phyloP scores from a whole-genome alignment of 2,797 vertebrate genomes.

The Pristis pectinata region DNA sequence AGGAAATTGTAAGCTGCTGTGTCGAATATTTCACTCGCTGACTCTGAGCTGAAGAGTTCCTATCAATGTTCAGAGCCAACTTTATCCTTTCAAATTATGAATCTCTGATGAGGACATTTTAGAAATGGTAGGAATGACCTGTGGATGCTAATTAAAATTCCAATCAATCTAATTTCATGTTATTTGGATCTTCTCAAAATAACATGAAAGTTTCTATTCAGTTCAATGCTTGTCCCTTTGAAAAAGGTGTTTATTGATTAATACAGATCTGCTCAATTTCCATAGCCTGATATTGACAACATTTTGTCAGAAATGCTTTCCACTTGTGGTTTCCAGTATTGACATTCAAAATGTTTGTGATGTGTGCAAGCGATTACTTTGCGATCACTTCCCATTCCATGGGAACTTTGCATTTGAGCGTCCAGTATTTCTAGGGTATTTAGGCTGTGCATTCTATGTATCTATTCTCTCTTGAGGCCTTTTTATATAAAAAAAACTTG shows the following conservation, averaged over 20 bases:
- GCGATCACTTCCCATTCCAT: too few relatives aligned
- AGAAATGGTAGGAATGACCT: background rate
- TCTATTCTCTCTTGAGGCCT: background rate
- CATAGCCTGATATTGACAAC: background rate
- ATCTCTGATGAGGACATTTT: background rate
- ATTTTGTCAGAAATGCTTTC: background rate
- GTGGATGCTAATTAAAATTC: background rate
- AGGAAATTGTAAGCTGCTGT: conserved; percentile 1
- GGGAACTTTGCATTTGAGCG: background rate
- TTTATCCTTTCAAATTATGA: background rate
- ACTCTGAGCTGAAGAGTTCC: background rate
- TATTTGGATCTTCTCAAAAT: background rate
- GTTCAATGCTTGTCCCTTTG: background rate
- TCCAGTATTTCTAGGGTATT: background rate
- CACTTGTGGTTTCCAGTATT: background rate
- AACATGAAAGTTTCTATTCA: background rate
- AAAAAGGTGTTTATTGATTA: background rate
- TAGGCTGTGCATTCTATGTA: background rate
- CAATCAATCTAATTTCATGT: background rate
- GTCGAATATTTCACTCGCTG: background rate
- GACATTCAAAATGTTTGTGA: background rate
- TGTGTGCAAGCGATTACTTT: conserved; percentile 5
- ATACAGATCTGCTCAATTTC: background rate
- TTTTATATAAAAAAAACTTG: too few relatives aligned
- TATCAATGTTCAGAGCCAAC: background rate